These are phyloP conservation scores for Lanius ludovicianus DNA, from an alignment of 2,113 vertebrate species.

Conservation along the genomic window DNA sequence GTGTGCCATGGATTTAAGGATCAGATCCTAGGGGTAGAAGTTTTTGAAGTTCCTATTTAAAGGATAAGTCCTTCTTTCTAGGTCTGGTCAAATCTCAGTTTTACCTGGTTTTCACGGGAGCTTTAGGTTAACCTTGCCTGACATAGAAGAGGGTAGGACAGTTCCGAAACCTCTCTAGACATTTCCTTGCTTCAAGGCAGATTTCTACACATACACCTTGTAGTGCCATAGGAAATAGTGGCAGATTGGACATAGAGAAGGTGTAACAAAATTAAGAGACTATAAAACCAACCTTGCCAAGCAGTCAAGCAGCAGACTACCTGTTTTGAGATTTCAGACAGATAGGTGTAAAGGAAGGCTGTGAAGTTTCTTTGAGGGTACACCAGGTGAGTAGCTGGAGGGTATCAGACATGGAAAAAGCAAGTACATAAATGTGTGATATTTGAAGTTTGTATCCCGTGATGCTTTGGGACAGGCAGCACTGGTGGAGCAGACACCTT, in stretches of 20 bases:
- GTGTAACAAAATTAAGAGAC: not conserved
- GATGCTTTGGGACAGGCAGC: not conserved
- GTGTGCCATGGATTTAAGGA: not conserved
- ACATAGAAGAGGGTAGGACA: rapidly evolving
- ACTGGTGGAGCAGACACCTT: not conserved
- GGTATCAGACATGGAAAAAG: not conserved
- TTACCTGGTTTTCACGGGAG: not conserved
- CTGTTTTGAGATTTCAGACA: not conserved
- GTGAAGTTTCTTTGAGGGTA: not conserved
- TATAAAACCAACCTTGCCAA: not conserved
- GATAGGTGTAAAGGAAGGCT: not conserved
- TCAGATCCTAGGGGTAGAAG: not conserved
- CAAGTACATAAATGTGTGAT: not conserved
- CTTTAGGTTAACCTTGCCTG: not conserved
- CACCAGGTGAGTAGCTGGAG: not conserved
- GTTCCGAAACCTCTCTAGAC: not conserved
- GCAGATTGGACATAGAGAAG: not conserved
- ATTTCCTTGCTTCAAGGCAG: not conserved
- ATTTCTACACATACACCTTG: not conserved
- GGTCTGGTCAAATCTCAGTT: not conserved
- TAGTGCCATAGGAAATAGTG: not conserved
- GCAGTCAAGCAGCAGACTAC: not conserved
- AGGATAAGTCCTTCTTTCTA: not conserved
- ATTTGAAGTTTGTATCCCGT: not conserved
- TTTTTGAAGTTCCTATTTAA: not conserved